phyloP scores from a whole-genome alignment of 2,888 invertebrate species.

The Apotomis betuletana region DNA sequence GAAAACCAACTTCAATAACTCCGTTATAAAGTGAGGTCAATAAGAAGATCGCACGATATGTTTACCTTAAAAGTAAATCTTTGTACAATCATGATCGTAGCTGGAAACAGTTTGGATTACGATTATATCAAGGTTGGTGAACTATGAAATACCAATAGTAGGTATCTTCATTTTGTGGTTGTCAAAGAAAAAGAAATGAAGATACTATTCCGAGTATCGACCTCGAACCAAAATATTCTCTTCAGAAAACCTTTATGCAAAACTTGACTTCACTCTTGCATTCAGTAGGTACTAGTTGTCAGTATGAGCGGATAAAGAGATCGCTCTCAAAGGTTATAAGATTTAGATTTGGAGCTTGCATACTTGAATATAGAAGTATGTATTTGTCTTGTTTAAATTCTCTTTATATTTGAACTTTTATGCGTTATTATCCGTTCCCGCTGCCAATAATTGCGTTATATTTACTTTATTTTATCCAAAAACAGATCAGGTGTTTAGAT shows the following conservation, averaged over 20 bases:
- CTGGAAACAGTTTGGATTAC: slow-evolving; percentile 60
- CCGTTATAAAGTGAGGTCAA: slow-evolving; percentile 49
- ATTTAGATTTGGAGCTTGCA: slow-evolving; percentile 3
- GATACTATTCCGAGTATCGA: slow-evolving; percentile 6
- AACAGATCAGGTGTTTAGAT: too few species aligned
- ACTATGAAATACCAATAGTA: slow-evolving; percentile 43
- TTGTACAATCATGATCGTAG: slow-evolving; percentile 67
- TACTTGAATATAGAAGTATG: slow-evolving; percentile 9
- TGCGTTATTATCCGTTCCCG: neutral
- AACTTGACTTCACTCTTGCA: slow-evolving; percentile 11
- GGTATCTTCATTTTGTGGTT: slow-evolving; percentile 31
- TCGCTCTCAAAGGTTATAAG: slow-evolving; percentile 17
- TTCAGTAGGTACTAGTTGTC: neutral
- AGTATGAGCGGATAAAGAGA: slow-evolving; percentile 2
- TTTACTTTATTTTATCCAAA: too few species aligned
- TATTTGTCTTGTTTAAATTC: neutral
- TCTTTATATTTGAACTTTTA: neutral
- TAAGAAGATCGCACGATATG: slow-evolving; percentile 61
- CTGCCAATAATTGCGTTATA: too few species aligned
- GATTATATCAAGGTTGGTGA: slow-evolving; percentile 51
- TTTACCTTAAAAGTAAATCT: slow-evolving; percentile 70
- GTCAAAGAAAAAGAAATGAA: slow-evolving; percentile 22
- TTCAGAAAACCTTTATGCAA: slow-evolving; percentile 20
- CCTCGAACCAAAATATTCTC: neutral
- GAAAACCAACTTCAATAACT: slow-evolving; percentile 27